Evolutionary conservation across 2,113 vertebrate species (phyloP).

Genomic region (Spilogale gracilis): DNA sequence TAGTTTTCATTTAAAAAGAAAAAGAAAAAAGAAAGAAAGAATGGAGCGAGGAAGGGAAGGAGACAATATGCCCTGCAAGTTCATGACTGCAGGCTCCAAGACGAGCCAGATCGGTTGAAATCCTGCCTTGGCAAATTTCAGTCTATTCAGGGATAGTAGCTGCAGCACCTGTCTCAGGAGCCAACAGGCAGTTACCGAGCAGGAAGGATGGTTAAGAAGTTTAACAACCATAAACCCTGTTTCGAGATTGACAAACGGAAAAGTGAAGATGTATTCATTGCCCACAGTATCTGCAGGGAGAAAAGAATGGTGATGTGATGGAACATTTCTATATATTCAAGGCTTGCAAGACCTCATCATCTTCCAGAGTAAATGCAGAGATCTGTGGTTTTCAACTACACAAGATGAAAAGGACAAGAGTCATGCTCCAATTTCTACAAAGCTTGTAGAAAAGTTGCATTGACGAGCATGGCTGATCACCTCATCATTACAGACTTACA

Average conservation of each 20-base stretch:
- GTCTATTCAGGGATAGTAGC: background rate
- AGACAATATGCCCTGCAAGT: accelerated
- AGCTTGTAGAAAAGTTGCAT: background rate
- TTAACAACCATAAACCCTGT: background rate
- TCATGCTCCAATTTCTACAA: background rate
- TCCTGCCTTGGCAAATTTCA: background rate
- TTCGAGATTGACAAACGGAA: background rate
- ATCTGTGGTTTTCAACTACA: background rate
- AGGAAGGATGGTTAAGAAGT: background rate
- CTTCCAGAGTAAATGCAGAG: background rate
- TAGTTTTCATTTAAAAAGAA: background rate
- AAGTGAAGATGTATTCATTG: background rate
- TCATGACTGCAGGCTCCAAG: background rate
- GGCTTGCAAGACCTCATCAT: background rate
- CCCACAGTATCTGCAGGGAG: background rate
- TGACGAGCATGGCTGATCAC: background rate
- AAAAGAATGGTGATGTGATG: background rate
- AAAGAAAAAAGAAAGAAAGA: background rate
- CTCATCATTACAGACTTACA: background rate
- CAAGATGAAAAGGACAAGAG: background rate
- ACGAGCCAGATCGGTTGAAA: background rate
- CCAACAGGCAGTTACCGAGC: background rate
- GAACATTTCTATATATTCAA: background rate
- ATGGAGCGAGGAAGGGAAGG: background rate
- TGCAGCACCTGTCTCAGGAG: background rate